phyloP scores from a whole-genome alignment of 2,113 vertebrate species.

The Charadrius vociferus region DNA sequence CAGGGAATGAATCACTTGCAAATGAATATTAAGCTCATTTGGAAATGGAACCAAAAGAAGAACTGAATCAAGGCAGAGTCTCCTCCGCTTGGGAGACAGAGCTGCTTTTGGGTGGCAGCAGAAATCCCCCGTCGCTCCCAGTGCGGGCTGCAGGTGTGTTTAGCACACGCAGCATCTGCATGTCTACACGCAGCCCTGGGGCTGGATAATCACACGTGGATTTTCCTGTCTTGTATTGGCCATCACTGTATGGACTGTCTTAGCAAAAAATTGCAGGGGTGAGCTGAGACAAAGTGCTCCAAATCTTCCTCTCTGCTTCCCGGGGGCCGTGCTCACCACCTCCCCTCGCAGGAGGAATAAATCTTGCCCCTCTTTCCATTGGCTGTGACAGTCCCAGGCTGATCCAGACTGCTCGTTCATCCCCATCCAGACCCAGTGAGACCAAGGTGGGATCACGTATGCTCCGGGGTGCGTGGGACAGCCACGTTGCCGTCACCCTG shows the following conservation, averaged over 20 bases:
- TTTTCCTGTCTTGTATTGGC: neutral
- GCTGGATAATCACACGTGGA: neutral
- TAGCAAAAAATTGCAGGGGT: conserved; percentile 41
- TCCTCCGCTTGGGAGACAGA: neutral
- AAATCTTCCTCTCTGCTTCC: neutral
- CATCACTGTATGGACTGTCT: conserved; percentile 4
- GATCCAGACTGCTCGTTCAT: neutral
- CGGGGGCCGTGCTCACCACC: neutral
- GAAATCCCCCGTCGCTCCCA: conserved; percentile 8
- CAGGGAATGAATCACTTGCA: conserved; percentile 37
- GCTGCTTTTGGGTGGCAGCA: conserved; percentile 8
- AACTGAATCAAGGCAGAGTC: neutral
- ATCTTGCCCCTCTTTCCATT: neutral
- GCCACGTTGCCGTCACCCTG: neutral
- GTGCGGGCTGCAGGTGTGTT: neutral
- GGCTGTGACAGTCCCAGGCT: neutral
- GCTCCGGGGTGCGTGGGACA: neutral
- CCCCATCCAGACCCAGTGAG: neutral
- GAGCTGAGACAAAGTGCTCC: conserved; percentile 36
- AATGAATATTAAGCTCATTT: conserved; percentile 56
- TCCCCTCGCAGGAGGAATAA: neutral
- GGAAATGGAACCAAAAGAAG: conserved; percentile 19
- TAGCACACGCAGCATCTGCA: neutral
- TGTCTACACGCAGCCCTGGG: neutral
- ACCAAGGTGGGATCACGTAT: rapidly evolving